These are phyloP conservation scores for Cephus spinipes DNA, from an alignment of 2,888 invertebrate species.

Conservation along the genomic window DNA sequence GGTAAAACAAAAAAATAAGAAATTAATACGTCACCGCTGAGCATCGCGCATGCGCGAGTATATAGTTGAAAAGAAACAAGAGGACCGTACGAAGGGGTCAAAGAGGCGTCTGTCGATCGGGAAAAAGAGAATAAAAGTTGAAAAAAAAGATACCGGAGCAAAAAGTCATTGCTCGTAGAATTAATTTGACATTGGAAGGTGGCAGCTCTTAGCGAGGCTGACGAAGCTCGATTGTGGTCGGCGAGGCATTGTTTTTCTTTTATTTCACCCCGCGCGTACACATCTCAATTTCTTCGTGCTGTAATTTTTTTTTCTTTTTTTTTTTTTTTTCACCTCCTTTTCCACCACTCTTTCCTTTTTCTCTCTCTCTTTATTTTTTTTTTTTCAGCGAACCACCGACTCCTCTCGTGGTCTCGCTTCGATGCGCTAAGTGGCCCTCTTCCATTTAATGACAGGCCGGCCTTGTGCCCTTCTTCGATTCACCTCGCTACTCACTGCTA, in stretches of 20 bases:
- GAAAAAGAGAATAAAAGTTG: not conserved
- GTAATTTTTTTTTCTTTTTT: not conserved
- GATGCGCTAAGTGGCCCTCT: conserved; percentile 47
- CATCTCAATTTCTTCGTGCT: not conserved
- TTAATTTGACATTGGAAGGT: conserved; percentile 4
- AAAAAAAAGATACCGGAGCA: not conserved
- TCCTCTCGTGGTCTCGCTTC: conserved; percentile 13
- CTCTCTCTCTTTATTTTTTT: not conserved
- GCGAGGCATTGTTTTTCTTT: conserved; percentile 7
- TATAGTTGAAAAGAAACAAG: not conserved
- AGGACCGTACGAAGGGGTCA: not conserved
- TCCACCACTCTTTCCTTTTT: not conserved
- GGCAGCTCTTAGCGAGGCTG: conserved; percentile 10
- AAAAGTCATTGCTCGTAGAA: not conserved
- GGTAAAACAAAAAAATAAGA: not conserved
- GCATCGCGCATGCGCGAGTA: not conserved
- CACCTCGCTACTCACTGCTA: not conserved
- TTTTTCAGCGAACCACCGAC: conserved; percentile 4
- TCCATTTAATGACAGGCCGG: conserved; percentile 49
- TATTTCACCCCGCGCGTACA: conserved; percentile 10
- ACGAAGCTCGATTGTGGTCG: conserved; percentile 8
- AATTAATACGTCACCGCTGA: not conserved
- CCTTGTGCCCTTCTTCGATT: conserved; percentile 17
- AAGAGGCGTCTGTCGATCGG: not conserved
- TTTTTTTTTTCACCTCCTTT: not conserved